Evolutionary conservation across 1,140 invertebrate genomes (phyloP).

Genomic region (Antheraea mylitta): DNA sequence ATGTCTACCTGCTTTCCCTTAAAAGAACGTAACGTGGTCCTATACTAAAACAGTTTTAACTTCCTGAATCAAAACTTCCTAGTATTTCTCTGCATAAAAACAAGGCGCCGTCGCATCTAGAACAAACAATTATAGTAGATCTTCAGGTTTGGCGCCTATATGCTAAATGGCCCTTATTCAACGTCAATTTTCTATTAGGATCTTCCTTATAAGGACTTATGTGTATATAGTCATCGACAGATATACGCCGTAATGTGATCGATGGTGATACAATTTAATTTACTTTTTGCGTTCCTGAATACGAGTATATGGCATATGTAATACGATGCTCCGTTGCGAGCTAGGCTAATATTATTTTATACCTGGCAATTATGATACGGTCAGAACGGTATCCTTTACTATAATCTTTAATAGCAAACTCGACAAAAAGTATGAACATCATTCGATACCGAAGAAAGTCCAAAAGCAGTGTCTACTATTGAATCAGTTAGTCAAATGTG

Average conservation of each 20-base stretch:
- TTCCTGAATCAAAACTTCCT: neutral
- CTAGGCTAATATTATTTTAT: no score
- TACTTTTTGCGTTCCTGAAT: neutral
- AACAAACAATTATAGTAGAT: neutral
- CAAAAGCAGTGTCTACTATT: no score
- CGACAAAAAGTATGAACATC: no score
- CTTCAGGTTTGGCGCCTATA: neutral
- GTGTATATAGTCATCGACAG: neutral
- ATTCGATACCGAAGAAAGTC: no score
- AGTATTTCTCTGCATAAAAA: neutral
- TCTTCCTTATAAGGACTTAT: neutral
- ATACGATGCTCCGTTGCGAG: no score
- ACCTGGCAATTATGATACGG: no score
- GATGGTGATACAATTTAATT: neutral
- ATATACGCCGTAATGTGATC: neutral
- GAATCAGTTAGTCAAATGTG: no score
- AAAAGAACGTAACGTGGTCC: neutral
- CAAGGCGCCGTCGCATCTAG: neutral
- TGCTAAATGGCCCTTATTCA: neutral
- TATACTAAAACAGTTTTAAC: neutral
- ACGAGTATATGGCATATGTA: neutral
- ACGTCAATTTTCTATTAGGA: neutral
- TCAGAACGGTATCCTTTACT: no score
- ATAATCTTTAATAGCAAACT: no score
- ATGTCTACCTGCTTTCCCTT: neutral